Base-by-base conservation (phyloP, 2,797 vertebrate genomes). In the Acipenser transmontanus region DNA sequence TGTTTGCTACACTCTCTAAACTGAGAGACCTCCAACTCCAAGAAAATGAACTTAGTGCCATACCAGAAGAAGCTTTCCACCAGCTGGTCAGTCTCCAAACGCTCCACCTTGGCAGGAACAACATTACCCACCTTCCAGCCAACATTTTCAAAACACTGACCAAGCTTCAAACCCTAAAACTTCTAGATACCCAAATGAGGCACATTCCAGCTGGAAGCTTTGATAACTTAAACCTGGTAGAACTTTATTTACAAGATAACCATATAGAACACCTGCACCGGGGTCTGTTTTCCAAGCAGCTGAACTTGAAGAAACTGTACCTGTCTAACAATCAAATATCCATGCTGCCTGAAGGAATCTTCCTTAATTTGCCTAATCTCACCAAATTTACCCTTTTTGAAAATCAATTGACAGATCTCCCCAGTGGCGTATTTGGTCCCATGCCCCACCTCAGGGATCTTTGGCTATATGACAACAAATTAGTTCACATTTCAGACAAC, bases 381-480 rank as follows among this genome's bases (percentile, higher is more conserved):
- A 75, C 75, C 63, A 87, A 89, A 13, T 89, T 99, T 51, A 93
- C 93, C 0, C 84, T 99, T 63, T 92, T 91, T 0, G 86, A 89
- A 68, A 99, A 99, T 71, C 80, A 81, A 48, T 76, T 99, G 64
- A 82, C 81, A 68, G 88, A 81, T 72, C 78, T 98, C 62, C 78
- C 76, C 2, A 84, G 88, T 0, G 76, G 89, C 0, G 75, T 91
- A 59, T 98, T 98, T 0, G 95, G 95, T 50, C 87, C 91, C 47
- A 91, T 84, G 89, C 77, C 77, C 2, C 74, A 81, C 0, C 62
- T 99, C 62, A 67, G 75, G 5, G 87, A 98, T 65, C 84, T 99
- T 14, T 96, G 94, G 95, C 84, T 99, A 1, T 95, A 97, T 0
- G 91, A 97, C 66, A 99, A 99, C 47, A 90, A 85, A 66, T 80